Evolutionary conservation across 2,113 vertebrate species (phyloP).

Genomic region (Scartelaos histophorus): DNA sequence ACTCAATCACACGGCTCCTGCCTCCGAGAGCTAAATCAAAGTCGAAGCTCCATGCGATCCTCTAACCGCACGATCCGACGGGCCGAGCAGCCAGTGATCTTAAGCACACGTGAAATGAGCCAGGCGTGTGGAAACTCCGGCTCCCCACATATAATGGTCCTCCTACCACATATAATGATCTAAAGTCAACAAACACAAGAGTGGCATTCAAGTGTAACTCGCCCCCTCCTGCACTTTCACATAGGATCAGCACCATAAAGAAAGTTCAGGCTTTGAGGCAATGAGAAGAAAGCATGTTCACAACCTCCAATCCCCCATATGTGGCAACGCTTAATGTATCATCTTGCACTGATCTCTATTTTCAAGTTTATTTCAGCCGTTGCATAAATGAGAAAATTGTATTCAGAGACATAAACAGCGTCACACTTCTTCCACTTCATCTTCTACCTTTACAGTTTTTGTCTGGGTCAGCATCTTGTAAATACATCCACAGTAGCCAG

Average conservation of each 20-base stretch:
- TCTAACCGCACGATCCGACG: slow-evolving; percentile 30
- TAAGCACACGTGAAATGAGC: slow-evolving; percentile 53
- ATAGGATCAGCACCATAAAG: slow-evolving; percentile 16
- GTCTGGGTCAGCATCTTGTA: slow-evolving; percentile 28
- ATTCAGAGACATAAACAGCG: slow-evolving; percentile 11
- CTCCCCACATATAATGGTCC: slow-evolving; percentile 57
- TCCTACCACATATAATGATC: slow-evolving; percentile 66
- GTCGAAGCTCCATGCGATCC: slow-evolving; percentile 16
- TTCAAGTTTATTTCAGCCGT: slow-evolving; percentile 48
- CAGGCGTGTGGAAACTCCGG: slow-evolving; percentile 62
- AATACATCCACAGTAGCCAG: slow-evolving; percentile 16
- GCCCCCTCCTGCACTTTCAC: slow-evolving; percentile 12
- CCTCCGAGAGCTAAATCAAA: slow-evolving; percentile 43
- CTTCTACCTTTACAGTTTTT: slow-evolving; percentile 11
- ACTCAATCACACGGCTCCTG: slow-evolving; percentile 33
- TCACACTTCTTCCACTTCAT: background rate
- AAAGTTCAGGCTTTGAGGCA: slow-evolving; percentile 30
- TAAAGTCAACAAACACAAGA: slow-evolving; percentile 62
- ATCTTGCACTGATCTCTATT: slow-evolving; percentile 30
- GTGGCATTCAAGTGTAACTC: slow-evolving; percentile 48
- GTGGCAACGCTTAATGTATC: slow-evolving; percentile 23
- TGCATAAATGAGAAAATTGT: slow-evolving; percentile 32
- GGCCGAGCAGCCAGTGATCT: slow-evolving; percentile 44
- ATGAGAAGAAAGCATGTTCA: slow-evolving; percentile 43
- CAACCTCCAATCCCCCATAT: slow-evolving; percentile 22